Evolutionary conservation across 2,113 vertebrate genomes (phyloP).

Genomic region (Phalacrocorax brasilianus): DNA sequence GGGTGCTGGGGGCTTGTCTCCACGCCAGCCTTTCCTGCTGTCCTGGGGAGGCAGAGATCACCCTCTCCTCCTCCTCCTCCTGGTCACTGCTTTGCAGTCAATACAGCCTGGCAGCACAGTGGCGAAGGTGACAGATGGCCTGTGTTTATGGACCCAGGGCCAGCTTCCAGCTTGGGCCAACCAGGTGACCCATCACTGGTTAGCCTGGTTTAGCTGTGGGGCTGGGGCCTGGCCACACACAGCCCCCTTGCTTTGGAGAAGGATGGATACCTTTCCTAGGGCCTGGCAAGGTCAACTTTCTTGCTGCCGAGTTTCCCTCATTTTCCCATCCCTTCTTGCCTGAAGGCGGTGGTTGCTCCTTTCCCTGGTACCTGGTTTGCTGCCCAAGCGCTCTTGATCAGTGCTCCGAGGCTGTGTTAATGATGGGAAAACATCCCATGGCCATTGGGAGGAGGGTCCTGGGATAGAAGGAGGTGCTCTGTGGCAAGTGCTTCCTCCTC

Average conservation of each 20-base stretch:
- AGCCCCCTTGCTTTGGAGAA: neutral
- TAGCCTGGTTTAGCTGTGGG: neutral
- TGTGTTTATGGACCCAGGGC: fast-evolving
- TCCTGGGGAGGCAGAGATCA: neutral
- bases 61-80: neutral
- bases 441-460: neutral
- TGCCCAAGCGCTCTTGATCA: neutral
- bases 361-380: neutral
- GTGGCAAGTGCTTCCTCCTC: neutral
- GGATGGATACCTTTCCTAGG: neutral
- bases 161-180: neutral
- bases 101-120: neutral
- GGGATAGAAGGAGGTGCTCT: neutral
- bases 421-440: neutral
- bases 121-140: neutral
- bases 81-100: neutral
- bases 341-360: neutral
- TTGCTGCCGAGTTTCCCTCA: neutral
- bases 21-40: neutral
- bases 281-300: neutral
- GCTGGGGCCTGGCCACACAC: too few species aligned
- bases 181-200: neutral
- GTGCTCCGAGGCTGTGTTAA: fast-evolving
- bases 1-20: neutral
- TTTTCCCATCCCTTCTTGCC: neutral